A percentile compares a stretch with the other conserved stretches of the same genome.
Conservation (phyloP, 2,113 vertebrate genomes). For the Argyrosomus japonicus region DNA sequence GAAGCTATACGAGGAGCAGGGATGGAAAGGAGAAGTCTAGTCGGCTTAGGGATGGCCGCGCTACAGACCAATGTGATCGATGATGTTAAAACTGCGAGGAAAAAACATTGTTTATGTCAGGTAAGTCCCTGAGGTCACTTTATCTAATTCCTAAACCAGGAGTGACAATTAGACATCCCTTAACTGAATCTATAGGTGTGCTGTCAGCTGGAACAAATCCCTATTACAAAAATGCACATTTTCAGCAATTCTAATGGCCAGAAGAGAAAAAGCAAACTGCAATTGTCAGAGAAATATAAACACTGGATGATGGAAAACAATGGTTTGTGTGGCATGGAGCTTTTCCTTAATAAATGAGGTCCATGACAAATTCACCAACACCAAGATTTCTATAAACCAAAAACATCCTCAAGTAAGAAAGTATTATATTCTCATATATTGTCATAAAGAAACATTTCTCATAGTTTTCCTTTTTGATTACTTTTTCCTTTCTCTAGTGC, state of each 20-base stretch:
- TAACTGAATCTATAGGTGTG: slow-evolving; percentile 14
- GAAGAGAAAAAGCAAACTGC: not conserved
- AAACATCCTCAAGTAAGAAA: slow-evolving; percentile 5
- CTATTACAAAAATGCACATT: slow-evolving; percentile 19
- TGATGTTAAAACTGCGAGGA: slow-evolving; percentile 48
- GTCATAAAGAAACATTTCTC: slow-evolving; percentile 22
- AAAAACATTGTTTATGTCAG: slow-evolving; percentile 28
- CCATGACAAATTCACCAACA: not conserved
- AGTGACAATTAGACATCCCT: slow-evolving; percentile 6
- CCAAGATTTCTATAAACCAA: slow-evolving; percentile 34
- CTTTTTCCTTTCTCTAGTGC: slow-evolving; percentile 22
- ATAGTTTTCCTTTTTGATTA: slow-evolving; percentile 2
- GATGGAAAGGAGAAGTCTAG: slow-evolving; percentile 24
- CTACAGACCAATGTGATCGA: slow-evolving; percentile 22
- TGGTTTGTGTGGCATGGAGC: not conserved
- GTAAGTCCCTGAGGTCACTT: slow-evolving; percentile 7
- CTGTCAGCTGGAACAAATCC: not conserved
- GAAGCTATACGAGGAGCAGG: slow-evolving; percentile 4
- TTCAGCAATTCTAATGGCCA: slow-evolving; percentile 1
- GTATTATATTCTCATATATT: slow-evolving; percentile 14
- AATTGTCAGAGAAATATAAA: slow-evolving; percentile 10
- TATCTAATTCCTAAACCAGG: slow-evolving; percentile 23
- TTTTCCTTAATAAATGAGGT: slow-evolving; percentile 5
- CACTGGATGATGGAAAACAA: slow-evolving; percentile 18
- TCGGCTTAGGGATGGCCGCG: slow-evolving; percentile 17